Evolutionary conservation across 2,797 vertebrate species (phyloP), one percentile per base, ranked within the genome.

Genomic region (Parauchenoglanis ngamensis): DNA sequence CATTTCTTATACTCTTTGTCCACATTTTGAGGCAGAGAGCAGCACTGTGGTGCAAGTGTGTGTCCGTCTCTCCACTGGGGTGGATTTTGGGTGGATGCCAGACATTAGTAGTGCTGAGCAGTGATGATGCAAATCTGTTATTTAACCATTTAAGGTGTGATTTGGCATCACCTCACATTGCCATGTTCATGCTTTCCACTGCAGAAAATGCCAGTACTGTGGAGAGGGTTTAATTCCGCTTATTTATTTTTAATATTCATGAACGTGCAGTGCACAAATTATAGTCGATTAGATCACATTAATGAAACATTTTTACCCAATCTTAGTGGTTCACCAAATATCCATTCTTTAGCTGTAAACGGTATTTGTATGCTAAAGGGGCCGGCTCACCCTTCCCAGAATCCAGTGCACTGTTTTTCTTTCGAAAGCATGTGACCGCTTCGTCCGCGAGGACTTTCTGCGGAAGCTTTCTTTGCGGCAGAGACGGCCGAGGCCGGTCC

Each of bases 41-140:
- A 28, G n/a, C 75, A 28, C 13, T 28, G 75, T 54, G 13, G 35
- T 72, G 31, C 67, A 19, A 35, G 67, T 35, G 67, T 7, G 31
- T 7, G 31, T 31, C 65, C 31, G 65, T 25, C 23, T 75, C 23
- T 75, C 72, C 0, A 4, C 68, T 73, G 15, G 49, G 25, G 46
- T 76, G 73, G 73, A 52, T 6, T 77, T 28, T 77, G 28, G 76
- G 28, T 78, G 76, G 52, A 78, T 31, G 65, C 28, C 28, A 68
- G n/a, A 13, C 13, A 25, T 12, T 2, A 54, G 44, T 46, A 23
- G 70, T 40, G 40, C 40, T 40, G 44, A 75, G 72, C 21, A 5
- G 73, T 76, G 23, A 52, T 13, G 46, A 52, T 54, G 15, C n/a
- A 3, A 19, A 54, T 54, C 17, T 17, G 4, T 77, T 17, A 73